Conservation (phyloP, 2,113 vertebrate genomes). For the Fregata magnificens region DNA sequence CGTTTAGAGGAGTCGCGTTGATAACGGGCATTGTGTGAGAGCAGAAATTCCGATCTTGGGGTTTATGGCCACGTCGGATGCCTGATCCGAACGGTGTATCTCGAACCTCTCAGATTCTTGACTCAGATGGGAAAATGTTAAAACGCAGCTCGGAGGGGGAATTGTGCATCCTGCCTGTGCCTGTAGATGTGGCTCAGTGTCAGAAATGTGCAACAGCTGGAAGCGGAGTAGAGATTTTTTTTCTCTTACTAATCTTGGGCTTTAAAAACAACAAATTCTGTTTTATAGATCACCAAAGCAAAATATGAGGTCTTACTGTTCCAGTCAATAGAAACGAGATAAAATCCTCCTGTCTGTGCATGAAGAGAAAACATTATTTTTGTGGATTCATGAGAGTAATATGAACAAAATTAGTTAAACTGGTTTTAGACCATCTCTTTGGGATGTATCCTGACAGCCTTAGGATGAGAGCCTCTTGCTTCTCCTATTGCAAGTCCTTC, state of each 20-base stretch:
- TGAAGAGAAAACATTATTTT: neutral
- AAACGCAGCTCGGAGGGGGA: neutral
- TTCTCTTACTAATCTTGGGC: neutral
- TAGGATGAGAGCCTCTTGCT: neutral
- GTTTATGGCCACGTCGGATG: neutral
- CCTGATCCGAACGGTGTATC: neutral
- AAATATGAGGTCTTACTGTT: neutral
- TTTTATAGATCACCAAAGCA: neutral
- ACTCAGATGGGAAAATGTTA: neutral
- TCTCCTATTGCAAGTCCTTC: neutral
- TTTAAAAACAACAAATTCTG: neutral
- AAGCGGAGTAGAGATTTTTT: too few relatives aligned
- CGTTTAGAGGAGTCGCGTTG: rapidly evolving
- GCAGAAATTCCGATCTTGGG: neutral
- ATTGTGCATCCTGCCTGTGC: neutral
- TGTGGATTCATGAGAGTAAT: neutral
- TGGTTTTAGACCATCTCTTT: neutral
- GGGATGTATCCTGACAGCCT: neutral
- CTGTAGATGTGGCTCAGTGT: neutral
- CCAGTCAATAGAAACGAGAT: neutral
- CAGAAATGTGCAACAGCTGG: neutral
- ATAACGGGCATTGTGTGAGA: neutral
- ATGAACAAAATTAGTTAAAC: neutral
- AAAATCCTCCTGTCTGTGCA: neutral
- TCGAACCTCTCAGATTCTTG: neutral